Evolutionary conservation across 2,797 vertebrate genomes (phyloP), one percentile per base, ranked within the genome.

Genomic region (Clarias platycephalus): DNA sequence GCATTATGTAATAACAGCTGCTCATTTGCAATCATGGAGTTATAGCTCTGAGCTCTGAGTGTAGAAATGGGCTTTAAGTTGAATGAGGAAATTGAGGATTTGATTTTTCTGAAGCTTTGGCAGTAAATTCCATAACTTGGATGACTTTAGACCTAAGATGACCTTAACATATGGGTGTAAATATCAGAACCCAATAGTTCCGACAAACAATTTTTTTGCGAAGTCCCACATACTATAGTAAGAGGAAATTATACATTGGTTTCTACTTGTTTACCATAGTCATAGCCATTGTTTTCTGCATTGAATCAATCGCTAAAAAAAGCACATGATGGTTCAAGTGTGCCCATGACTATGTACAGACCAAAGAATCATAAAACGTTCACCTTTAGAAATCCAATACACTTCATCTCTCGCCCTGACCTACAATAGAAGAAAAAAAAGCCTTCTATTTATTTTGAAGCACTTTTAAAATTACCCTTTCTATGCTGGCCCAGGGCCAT

Each of bases 401-500:
- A 34, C 64, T 18, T 3, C 4, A 20, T 20, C 62, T 34, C 34
- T 70, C 34, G 3, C n/a, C 53, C 5, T 49, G 44, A 16, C n/a
- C 22, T 44, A 34, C 34, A 34, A 34, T 34, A 74, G 44, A 74
- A 1, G n/a, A 55, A 74, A 3, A 55, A 74, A 28, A 53, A 8
- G n/a, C 1, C 62, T 2, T 5, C 37, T 71, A 71, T 71, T 71
- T 16, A 55, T 55, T 74, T 74, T 13, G n/a, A 53, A 26, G 3
- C 66, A 83, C 75, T 44, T 28, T 75, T 67, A 71, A 72, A 77
- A 40, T 64, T 3, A 82, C n/a, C 34, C 62, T 37, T 37, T 75
- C 40, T 81, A 40, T 40, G 58, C n/a, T 34, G 70, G 55, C 34
- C 40, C 44, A 53, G 24, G n/a, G 18, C 24, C 55, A 81, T 82